These are phyloP conservation scores for Epinotia nisella DNA, from an alignment of 2,888 invertebrate species.

Conservation along the genomic window DNA sequence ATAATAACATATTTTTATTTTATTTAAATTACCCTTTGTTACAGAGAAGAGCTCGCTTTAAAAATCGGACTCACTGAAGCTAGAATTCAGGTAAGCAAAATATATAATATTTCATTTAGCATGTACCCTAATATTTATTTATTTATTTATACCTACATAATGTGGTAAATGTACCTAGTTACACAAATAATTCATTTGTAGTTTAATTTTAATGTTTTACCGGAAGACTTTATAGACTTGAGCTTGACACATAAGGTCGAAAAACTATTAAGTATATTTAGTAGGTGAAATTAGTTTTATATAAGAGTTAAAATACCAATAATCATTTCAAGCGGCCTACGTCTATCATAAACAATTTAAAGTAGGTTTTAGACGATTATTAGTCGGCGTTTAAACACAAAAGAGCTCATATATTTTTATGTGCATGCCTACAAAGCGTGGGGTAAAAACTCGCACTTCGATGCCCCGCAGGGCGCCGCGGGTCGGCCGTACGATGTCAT, in stretches of 20 bases:
- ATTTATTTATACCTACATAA: too few relatives aligned
- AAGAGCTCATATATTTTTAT: constrained; percentile 28
- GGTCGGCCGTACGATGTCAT: constrained; percentile 49
- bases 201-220: too few relatives aligned
- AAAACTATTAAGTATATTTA: too few relatives aligned
- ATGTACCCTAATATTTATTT: too few relatives aligned
- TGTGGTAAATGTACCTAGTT: too few relatives aligned
- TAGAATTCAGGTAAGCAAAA: constrained; percentile 92
- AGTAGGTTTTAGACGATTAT: constrained; percentile 27
- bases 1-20: not conserved
- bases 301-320: too few relatives aligned
- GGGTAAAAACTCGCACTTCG: constrained; percentile 66
- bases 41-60: constrained; percentile 96
- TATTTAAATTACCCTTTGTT: constrained; percentile 79
- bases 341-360: not conserved
- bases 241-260: too few relatives aligned
- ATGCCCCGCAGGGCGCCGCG: constrained; percentile 61
- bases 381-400: constrained; percentile 30
- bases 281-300: too few relatives aligned
- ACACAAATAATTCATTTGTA: too few relatives aligned
- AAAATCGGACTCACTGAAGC: constrained; percentile 97
- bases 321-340: not conserved
- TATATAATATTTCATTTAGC: not conserved
- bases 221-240: too few relatives aligned
- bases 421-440: constrained; percentile 3